phyloP scores from a whole-genome alignment of 2,797 vertebrate genomes.

The Melopsittacus undulatus region DNA sequence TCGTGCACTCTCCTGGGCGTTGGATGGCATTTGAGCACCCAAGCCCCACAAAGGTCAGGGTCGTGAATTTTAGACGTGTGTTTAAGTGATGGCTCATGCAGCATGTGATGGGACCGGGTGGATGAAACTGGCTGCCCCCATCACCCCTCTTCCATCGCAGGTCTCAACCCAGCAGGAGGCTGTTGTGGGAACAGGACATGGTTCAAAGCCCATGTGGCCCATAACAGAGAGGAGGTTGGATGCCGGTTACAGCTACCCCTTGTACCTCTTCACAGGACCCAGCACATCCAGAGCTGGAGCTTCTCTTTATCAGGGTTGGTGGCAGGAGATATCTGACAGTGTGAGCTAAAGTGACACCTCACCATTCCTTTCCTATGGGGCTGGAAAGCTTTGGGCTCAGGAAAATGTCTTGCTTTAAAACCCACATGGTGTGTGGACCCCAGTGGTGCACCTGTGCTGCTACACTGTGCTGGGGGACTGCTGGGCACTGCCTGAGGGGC shows the following conservation, averaged over 20 bases:
- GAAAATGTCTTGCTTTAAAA: neutral
- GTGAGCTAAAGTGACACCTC: neutral
- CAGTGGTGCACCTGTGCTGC: rapidly evolving
- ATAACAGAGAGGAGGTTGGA: neutral
- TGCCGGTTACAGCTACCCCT: neutral
- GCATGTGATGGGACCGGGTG: neutral
- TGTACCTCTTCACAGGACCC: neutral
- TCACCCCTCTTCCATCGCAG: neutral
- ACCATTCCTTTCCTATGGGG: rapidly evolving
- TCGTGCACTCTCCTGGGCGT: neutral
- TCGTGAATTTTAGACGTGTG: neutral
- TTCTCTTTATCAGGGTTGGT: neutral
- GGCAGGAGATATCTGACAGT: neutral
- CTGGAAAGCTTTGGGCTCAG: neutral
- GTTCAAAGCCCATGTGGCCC: neutral
- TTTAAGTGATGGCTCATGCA: neutral
- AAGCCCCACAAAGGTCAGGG: rapidly evolving
- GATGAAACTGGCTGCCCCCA: neutral
- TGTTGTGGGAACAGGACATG: neutral
- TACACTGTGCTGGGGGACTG: rapidly evolving
- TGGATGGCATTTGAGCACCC: neutral
- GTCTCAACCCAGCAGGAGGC: neutral
- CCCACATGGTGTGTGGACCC: neutral
- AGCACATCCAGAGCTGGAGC: neutral
- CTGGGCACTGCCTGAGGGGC: neutral